These are phyloP conservation scores for Virgularia gustaviana DNA, from an alignment of 92 coral and sea anemone genomes.

Conservation along the genomic window DNA sequence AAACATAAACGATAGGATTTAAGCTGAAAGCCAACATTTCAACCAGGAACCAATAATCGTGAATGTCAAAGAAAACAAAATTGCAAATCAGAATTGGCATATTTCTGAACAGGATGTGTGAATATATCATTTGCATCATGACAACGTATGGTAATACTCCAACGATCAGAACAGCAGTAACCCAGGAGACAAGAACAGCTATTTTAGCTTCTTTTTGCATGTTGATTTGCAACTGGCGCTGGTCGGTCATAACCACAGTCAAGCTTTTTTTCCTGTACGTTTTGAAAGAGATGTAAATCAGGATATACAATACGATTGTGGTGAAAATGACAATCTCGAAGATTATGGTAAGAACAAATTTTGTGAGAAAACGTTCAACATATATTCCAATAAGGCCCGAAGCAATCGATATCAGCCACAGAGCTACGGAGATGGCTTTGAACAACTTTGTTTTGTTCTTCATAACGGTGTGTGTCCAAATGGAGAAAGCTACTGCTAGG, in stretches of 20 bases:
- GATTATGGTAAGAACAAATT: not conserved
- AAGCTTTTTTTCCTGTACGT: not conserved
- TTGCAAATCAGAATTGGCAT: not conserved
- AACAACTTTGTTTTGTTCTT: not conserved
- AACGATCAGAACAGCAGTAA: constrained; percentile 15
- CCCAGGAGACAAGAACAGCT: constrained; percentile 7
- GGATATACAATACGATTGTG: not conserved
- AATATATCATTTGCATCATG: not conserved
- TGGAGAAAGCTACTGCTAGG: constrained; percentile 1
- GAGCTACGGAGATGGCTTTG: not conserved
- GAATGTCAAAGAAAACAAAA: not conserved
- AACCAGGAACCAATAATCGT: constrained; percentile 15
- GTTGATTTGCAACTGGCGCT: not conserved
- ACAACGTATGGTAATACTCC: constrained; percentile 16
- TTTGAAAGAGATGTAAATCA: not conserved
- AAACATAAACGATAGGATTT: constrained; percentile 12
- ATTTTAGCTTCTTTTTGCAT: constrained; percentile 19
- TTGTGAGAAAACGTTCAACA: not conserved
- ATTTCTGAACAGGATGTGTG: not conserved
- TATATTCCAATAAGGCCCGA: not conserved
- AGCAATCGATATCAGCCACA: not conserved
- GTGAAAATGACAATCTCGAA: constrained; percentile 1
- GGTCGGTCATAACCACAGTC: not conserved
- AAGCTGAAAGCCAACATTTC: constrained; percentile 16
- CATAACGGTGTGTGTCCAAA: constrained; percentile 17